Base-by-base conservation (phyloP, 2,113 vertebrate genomes). In the Grammomys surdaster region DNA sequence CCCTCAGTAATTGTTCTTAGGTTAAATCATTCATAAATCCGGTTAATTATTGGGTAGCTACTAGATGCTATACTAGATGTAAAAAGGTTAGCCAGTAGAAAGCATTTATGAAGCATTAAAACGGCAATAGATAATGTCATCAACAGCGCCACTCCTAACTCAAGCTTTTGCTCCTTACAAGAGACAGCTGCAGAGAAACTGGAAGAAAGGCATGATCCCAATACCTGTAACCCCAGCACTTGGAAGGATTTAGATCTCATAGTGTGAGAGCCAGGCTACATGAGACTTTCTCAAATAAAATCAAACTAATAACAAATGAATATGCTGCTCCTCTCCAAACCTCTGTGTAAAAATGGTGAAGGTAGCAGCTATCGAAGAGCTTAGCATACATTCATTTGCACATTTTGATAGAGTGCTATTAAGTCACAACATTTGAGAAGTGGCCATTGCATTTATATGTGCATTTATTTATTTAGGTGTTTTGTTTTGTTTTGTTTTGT, bases 241-340 rank as follows among this genome's bases (percentile, higher is more conserved):
- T 51, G 40, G 54, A 56, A 93, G 63, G 73, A 88, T 36, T n/a
- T 13, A 26, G n/a, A n/a, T 31, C 76, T 28, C 63, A 4, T 7
- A 63, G n/a, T 43, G 56, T 63, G n/a, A 84, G 24, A 56, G n/a
- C 58, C 17, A 22, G 13, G n/a, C n/a, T 43, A 43, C 8, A 3
- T 28, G n/a, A 43, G 81, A 31, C 51, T 33, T 28, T 51, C 77
- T 81, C 51, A 81, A 17, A 51, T 78, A 78, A 56, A 81, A 81
- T 22, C n/a, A 63, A 84, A 51, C 51, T 51, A 51, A 51, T 51
- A n/a, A 14, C 31, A 75, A 91, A 73, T 36, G 26, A 56, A 76
- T n/a, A 51, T 77, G 36, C 48, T 85, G 58, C 78, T 24, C 70
- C 81, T 82, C 82, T 95, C 69, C 76, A 95, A 88, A 84, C n/a